phyloP scores from a whole-genome alignment of 2,888 invertebrate genomes.

The Scaptomyza reducta region DNA sequence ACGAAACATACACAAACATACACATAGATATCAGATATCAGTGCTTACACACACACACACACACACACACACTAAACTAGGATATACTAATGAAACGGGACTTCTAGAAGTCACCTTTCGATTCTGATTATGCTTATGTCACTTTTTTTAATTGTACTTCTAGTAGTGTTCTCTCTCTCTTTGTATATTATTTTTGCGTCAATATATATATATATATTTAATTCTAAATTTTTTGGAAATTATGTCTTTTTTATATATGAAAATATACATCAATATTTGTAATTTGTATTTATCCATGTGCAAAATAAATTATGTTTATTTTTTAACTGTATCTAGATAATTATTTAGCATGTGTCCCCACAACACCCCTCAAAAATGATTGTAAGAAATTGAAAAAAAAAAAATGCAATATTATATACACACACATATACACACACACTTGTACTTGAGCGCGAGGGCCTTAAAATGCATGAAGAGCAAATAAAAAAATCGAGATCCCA shows the following conservation, averaged over 20 bases:
- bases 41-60: slow-evolving; percentile 62
- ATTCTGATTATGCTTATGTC: slow-evolving; percentile 71
- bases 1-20: slow-evolving; percentile 34
- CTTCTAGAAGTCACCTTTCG: slow-evolving; percentile 43
- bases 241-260: slow-evolving; percentile 48
- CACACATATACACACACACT: slow-evolving; percentile 44
- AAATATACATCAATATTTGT: slow-evolving; percentile 62
- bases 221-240: slow-evolving; percentile 57
- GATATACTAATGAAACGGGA: slow-evolving; percentile 40
- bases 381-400: slow-evolving; percentile 65
- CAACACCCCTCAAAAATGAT: slow-evolving; percentile 6
- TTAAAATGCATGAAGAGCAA: slow-evolving; percentile 71
- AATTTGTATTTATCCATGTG: slow-evolving; percentile 80
- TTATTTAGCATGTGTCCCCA: slow-evolving; percentile 49
- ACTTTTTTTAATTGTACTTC: slow-evolving; percentile 47
- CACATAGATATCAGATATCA: slow-evolving; percentile 71
- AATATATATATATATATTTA: slow-evolving; percentile 41
- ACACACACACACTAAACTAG: slow-evolving; percentile 44
- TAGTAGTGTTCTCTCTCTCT: slow-evolving; percentile 51
- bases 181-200: slow-evolving; percentile 71
- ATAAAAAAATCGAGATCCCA: slow-evolving; percentile 28
- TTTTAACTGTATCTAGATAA: slow-evolving; percentile 60
- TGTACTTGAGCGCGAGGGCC: slow-evolving; percentile 77
- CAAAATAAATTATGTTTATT: slow-evolving; percentile 79
- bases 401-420: slow-evolving; percentile 18